phyloP scores from a whole-genome alignment of 2,888 invertebrate genomes.

The Peribatodes rhomboidaria region DNA sequence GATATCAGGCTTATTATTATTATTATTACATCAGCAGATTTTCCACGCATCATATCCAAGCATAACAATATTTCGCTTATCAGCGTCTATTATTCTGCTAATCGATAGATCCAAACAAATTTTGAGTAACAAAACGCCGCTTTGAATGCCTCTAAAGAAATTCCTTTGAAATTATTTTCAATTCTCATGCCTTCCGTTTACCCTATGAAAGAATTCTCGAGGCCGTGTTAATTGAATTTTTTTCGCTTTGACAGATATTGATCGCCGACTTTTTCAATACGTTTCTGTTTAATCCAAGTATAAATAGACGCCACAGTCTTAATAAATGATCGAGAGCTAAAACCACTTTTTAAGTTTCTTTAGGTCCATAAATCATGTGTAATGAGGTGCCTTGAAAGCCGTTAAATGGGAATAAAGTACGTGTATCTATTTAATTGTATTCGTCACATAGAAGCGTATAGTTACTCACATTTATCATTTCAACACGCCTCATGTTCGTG shows the following conservation, averaged over 20 bases:
- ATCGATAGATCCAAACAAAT: slow-evolving; percentile 62
- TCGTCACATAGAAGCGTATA: too few species aligned
- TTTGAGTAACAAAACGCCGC: slow-evolving; percentile 69
- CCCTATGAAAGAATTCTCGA: slow-evolving; percentile 72
- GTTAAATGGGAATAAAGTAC: slow-evolving; percentile 16
- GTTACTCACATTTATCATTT: too few species aligned
- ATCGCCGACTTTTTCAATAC: slow-evolving; percentile 75
- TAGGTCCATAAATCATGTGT: slow-evolving; percentile 73
- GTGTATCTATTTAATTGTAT: neutral
- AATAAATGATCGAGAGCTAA: slow-evolving; percentile 79
- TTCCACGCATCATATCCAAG: slow-evolving; percentile 4
- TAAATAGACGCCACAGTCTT: slow-evolving; percentile 66
- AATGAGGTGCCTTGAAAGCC: slow-evolving; percentile 64
- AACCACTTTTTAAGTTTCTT: slow-evolving; percentile 73
- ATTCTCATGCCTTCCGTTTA: slow-evolving; percentile 77
- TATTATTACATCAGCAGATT: neutral
- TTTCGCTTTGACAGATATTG: slow-evolving; percentile 80
- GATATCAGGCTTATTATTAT: too few species aligned
- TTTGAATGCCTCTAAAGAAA: slow-evolving; percentile 67
- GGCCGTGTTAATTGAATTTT: slow-evolving; percentile 78
- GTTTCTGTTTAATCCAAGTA: slow-evolving; percentile 76
- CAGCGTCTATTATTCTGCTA: slow-evolving; percentile 57
- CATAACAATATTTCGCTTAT: slow-evolving; percentile 32
- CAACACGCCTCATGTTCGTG: too few species aligned
- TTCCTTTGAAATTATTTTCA: slow-evolving; percentile 77